phyloP scores from a whole-genome alignment of 2,888 invertebrate genomes.

The Caenorhabditis zanzibari region DNA sequence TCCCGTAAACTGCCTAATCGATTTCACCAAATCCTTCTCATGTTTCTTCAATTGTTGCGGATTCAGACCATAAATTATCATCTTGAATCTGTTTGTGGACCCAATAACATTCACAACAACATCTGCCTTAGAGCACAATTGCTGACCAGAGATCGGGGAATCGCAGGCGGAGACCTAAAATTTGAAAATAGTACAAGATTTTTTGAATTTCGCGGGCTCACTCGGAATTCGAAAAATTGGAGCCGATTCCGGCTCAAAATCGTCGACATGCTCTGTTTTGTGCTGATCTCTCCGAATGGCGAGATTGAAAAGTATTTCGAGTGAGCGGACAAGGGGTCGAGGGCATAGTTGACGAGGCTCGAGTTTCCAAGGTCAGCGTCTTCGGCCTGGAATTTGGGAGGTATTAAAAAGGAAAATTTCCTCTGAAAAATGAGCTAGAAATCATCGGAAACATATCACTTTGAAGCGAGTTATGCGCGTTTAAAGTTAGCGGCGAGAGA shows the following conservation, averaged over 20 bases:
- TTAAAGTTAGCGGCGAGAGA: background rate
- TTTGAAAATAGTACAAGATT: too few relatives aligned
- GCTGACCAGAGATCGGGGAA: slow-evolving; percentile 77
- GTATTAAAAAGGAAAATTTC: background rate
- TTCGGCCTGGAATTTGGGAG: slow-evolving; percentile 87
- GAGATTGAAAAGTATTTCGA: slow-evolving; percentile 81
- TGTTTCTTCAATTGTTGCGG: slow-evolving; percentile 79
- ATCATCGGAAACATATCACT: background rate
- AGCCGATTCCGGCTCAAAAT: slow-evolving; percentile 73
- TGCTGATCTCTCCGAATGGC: slow-evolving; percentile 77
- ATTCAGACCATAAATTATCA: slow-evolving; percentile 76
- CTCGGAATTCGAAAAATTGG: slow-evolving; percentile 77
- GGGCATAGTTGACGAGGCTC: slow-evolving; percentile 90
- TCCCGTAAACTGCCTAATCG: slow-evolving; percentile 80
- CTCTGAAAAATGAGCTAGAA: background rate
- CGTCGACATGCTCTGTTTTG: slow-evolving; percentile 78
- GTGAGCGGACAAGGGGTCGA: slow-evolving; percentile 84
- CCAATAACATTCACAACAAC: slow-evolving; percentile 79
- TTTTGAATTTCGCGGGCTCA: too few relatives aligned
- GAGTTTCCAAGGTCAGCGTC: slow-evolving; percentile 92
- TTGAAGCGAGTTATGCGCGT: background rate
- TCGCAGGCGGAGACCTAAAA: slow-evolving; percentile 79
- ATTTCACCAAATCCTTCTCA: slow-evolving; percentile 79
- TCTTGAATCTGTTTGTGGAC: slow-evolving; percentile 79
- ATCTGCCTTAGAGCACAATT: slow-evolving; percentile 78